Conservation (phyloP, 2,797 vertebrate genomes). For the Mus spretus region DNA sequence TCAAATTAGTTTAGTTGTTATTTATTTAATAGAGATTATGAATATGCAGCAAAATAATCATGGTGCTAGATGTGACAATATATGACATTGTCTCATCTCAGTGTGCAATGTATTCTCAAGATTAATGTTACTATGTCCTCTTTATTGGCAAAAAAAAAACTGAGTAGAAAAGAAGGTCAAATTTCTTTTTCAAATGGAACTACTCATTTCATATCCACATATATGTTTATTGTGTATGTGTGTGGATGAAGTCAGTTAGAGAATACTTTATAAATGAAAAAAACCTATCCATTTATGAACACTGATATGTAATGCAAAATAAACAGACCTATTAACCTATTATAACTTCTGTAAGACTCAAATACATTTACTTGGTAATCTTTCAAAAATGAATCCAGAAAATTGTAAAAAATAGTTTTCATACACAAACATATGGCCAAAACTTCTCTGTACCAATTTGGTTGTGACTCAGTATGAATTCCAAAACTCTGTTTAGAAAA, state of each 20-base stretch:
- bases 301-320: neutral
- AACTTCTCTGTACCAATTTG: neutral
- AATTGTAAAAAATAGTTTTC: neutral
- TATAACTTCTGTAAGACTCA: neutral
- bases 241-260: neutral
- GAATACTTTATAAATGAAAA: neutral
- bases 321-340: neutral
- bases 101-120: neutral
- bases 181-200: conserved; percentile 28
- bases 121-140: neutral
- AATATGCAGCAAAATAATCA: neutral
- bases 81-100: neutral
- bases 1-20: neutral
- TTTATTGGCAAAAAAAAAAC: neutral
- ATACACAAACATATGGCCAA: neutral
- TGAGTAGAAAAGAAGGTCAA: neutral
- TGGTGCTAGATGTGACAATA: neutral
- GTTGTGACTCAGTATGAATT: neutral
- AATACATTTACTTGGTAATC: neutral
- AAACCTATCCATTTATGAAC: neutral
- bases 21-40: neutral
- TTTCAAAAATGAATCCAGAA: neutral
- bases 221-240: neutral
- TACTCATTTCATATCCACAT: neutral
- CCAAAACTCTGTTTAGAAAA: neutral